Evolutionary conservation across 1,140 invertebrate genomes (phyloP), one percentile per base, ranked within the genome.

Genomic region (Drosophila tsacasi): DNA sequence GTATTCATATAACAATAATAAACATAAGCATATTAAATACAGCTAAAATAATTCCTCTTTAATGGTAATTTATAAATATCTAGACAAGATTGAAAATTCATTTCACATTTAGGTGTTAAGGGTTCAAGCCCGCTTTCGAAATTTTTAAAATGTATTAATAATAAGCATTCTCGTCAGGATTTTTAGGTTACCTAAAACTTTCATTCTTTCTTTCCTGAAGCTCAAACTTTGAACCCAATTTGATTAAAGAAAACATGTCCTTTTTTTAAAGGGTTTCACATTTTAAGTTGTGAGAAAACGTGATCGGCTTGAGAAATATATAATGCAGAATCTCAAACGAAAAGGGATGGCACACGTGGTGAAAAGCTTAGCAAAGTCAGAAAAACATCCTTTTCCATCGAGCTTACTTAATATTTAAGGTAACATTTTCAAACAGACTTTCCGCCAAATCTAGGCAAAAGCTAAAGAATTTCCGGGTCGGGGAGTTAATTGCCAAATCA

Each of bases 221-320:
- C 30, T n/a, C 27, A 50, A 73, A 61, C 37, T 35, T 58, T 35
- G 9, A 37, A 30, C 19, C 19, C 47, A 44, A 67, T 67, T 66
- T 76, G 46, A 76, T 76, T 67, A 60, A 25, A 42, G 30, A 35
- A 61, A 44, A 42, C 57, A 42, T 50, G 50, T 42, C 47, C 47
- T 25, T 66, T 60, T 65, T 67, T 57, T 49, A 27, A 37, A 21
- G 46, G 62, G 40, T 52, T 76, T 60, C 30, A 37, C 32, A 40
- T 60, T 40, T 66, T 59, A 52, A 71, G 52, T 42, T 60, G 30
- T 10, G 10, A 35, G 12, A 30, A 73, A 61, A 73, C 71, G 67
- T 73, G 67, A 52, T 52, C 30, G 23, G 71, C 37, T 50, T 73
- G n/a, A 10, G 7, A 42, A 73, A 67, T 39, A 15, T n/a, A 13